phyloP scores from a whole-genome alignment of 2,797 vertebrate species.

The Emys orbicularis region DNA sequence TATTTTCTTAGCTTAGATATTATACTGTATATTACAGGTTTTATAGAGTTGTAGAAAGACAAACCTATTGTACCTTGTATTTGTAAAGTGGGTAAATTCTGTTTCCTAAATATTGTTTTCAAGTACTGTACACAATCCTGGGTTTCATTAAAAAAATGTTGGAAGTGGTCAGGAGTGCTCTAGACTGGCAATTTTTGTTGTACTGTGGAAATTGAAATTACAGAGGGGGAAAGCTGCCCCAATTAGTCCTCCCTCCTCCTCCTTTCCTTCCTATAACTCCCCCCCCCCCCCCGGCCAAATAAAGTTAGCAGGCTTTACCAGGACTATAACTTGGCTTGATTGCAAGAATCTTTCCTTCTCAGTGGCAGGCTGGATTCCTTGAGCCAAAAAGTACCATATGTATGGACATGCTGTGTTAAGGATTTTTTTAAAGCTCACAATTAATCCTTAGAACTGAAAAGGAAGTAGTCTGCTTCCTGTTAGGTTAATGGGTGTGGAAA shows the following conservation, averaged over 20 bases:
- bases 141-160: not conserved
- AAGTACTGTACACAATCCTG: not conserved
- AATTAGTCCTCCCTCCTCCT: not conserved
- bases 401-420: not conserved
- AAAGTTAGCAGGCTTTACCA: not conserved
- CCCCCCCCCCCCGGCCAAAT: not conserved
- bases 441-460: not conserved
- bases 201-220: constrained; percentile 14
- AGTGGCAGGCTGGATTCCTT: not conserved
- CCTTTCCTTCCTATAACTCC: too few relatives aligned
- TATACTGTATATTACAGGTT: not conserved
- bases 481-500: not conserved
- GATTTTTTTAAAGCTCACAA: not conserved
- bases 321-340: not conserved
- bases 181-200: not conserved
- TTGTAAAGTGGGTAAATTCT: not conserved
- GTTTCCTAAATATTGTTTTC: constrained; percentile 21
- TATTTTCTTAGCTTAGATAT: not conserved
- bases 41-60: not conserved
- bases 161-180: not conserved
- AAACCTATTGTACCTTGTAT: not conserved
- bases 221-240: not conserved
- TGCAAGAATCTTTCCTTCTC: not conserved
- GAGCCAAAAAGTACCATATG: not conserved
- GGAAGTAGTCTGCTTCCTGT: not conserved